phyloP scores from a whole-genome alignment of 2,113 vertebrate species.

The Heliornis fulica region DNA sequence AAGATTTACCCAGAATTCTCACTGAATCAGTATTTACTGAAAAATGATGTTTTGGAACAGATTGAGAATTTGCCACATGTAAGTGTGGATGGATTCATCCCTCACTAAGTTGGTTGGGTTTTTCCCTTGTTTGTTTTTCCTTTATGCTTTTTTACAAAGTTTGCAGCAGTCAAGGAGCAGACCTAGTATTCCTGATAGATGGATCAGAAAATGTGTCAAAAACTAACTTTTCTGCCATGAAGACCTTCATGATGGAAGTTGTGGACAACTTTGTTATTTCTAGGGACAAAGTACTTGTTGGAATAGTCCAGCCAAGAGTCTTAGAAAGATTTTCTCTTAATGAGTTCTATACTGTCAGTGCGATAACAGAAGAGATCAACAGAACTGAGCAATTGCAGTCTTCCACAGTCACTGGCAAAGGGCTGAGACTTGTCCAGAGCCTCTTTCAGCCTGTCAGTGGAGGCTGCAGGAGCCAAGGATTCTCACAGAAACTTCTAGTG shows the following conservation, averaged over 20 bases:
- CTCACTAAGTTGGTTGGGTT: not conserved
- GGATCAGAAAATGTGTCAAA: conserved; percentile 71
- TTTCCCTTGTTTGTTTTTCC: not conserved
- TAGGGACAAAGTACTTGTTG: conserved; percentile 59
- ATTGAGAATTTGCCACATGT: conserved; percentile 66
- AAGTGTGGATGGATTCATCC: conserved; percentile 61
- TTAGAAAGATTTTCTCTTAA: conserved; percentile 73
- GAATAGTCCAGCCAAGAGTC: conserved; percentile 66
- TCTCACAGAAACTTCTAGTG: conserved; percentile 78
- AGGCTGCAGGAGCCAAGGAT: conserved; percentile 17
- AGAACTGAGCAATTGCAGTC: conserved; percentile 10
- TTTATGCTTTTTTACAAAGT: conserved; percentile 26
- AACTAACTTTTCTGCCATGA: conserved; percentile 63
- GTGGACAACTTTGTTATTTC: conserved; percentile 68
- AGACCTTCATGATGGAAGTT: conserved; percentile 69
- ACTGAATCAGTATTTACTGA: conserved; percentile 72
- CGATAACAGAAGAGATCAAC: conserved; percentile 50
- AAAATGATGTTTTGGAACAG: conserved; percentile 63
- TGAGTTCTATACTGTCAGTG: not conserved
- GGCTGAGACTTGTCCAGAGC: conserved; percentile 37
- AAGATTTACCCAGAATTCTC: conserved; percentile 70
- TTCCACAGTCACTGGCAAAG: conserved; percentile 61
- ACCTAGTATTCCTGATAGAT: conserved; percentile 80
- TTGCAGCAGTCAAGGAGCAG: conserved; percentile 69
- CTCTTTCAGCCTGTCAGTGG: conserved; percentile 69